These are phyloP conservation scores for Anolis sagrei DNA, from an alignment of 2,113 vertebrate genomes.

Conservation along the genomic window DNA sequence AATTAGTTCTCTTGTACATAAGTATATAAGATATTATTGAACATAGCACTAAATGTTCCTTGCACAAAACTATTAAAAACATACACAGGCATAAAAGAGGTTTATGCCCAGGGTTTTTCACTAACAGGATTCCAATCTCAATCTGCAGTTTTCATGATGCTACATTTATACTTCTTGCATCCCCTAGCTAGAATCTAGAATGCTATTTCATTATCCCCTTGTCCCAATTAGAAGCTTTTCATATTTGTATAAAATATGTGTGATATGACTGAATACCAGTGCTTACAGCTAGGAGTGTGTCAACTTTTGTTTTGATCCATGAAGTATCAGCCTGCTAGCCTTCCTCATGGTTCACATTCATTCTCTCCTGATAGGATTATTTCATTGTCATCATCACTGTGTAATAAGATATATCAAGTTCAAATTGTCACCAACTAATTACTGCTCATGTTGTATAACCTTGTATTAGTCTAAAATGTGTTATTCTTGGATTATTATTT, in stretches of 20 bases:
- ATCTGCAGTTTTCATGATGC: neutral
- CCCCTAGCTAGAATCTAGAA: neutral
- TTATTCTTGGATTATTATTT: slow-evolving; percentile 35
- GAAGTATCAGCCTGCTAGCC: slow-evolving; percentile 15
- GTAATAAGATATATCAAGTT: slow-evolving; percentile 58
- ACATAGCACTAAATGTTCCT: too few species aligned
- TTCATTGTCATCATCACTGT: slow-evolving; percentile 59
- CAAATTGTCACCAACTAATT: slow-evolving; percentile 50
- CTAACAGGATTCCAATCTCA: too few species aligned
- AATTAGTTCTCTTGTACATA: neutral
- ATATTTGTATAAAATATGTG: slow-evolving; percentile 6
- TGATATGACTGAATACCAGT: neutral
- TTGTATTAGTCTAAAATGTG: slow-evolving; percentile 26
- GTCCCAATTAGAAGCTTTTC: neutral
- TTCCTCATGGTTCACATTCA: slow-evolving; percentile 52
- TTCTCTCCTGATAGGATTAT: slow-evolving; percentile 45
- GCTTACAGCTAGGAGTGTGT: neutral
- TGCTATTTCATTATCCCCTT: neutral
- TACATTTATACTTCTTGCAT: neutral
- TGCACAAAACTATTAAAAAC: too few species aligned
- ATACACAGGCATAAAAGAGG: too few species aligned
- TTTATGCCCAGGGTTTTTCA: too few species aligned
- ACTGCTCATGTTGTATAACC: slow-evolving; percentile 47
- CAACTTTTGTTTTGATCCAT: neutral
- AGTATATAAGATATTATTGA: too few species aligned